Percentiles rank a stretch among this genome's conserved stretches.
Evolutionary conservation across 2,888 invertebrate species (phyloP).

Genomic region (Pristionchus entomophagus): DNA sequence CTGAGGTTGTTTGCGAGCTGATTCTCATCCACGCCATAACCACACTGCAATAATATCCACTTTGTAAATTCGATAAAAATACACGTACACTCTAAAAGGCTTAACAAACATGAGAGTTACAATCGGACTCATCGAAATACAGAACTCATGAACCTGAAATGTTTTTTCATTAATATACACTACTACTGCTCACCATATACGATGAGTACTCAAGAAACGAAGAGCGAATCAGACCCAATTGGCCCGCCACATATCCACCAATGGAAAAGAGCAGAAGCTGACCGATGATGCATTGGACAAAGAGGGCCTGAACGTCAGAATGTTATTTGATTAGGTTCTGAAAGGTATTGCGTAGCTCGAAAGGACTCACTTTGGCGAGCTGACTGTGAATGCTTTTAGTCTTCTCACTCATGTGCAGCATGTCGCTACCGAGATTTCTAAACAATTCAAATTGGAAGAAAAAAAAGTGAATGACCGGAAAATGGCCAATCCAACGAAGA

Average conservation of each 20-base stretch:
- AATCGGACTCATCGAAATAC: not conserved
- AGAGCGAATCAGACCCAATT: not conserved
- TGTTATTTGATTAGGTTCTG: too few species aligned
- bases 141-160: not conserved
- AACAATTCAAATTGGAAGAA: not conserved
- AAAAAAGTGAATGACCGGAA: not conserved
- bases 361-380: not conserved
- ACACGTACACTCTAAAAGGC: not conserved
- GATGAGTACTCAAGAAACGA: not conserved
- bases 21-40: too few species aligned
- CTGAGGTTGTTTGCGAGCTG: too few species aligned
- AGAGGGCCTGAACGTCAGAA: not conserved
- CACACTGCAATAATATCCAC: too few species aligned
- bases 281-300: not conserved
- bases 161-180: not conserved
- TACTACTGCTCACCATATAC: not conserved
- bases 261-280: not conserved
- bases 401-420: not conserved
- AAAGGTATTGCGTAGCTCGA: too few species aligned
- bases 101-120: not conserved
- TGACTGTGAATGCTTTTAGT: not conserved
- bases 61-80: too few species aligned
- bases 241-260: not conserved
- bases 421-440: not conserved
- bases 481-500: not conserved